These are phyloP conservation scores for Rhagophthalmus giganteus DNA, from an alignment of 2,888 invertebrate genomes.

Conservation along the genomic window DNA sequence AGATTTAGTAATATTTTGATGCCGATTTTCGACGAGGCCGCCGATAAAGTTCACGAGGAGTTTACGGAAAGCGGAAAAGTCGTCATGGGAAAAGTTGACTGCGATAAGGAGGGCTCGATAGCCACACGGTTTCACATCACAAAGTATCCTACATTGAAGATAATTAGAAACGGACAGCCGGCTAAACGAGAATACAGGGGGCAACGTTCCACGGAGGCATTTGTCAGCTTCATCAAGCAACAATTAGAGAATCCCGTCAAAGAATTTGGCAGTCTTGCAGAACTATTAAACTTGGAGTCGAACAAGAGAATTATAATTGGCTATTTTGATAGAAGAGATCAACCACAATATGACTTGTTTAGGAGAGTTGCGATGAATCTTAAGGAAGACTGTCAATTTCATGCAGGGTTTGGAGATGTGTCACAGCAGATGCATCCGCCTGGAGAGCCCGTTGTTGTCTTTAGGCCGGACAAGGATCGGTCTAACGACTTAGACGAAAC, in stretches of 20 bases:
- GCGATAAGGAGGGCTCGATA: constrained; percentile 87
- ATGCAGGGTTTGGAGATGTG: constrained; percentile 85
- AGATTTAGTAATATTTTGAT: constrained; percentile 95
- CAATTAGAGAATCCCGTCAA: constrained; percentile 85
- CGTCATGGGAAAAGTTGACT: constrained; percentile 95
- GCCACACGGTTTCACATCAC: constrained; percentile 92
- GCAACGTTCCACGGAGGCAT: constrained; percentile 86
- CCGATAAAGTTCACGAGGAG: constrained; percentile 78
- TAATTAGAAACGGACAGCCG: constrained; percentile 89
- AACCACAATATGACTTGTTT: constrained; percentile 79
- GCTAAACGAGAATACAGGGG: constrained; percentile 89
- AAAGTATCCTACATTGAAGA: constrained; percentile 97
- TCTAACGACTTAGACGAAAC: constrained; percentile 85
- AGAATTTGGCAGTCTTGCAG: constrained; percentile 73
- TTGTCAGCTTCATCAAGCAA: constrained; percentile 84
- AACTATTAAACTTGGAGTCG: constrained; percentile 75
- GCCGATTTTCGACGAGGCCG: constrained; percentile 96
- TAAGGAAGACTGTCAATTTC: constrained; percentile 95
- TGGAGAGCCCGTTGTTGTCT: constrained; percentile 80
- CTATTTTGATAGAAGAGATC: constrained; percentile 82
- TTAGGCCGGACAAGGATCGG: constrained; percentile 76
- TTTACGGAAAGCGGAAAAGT: constrained; percentile 83
- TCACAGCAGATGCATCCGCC: constrained; percentile 84
- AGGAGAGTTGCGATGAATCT: constrained; percentile 82
- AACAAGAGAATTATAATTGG: constrained; percentile 80